These are phyloP conservation scores for Sisyra nigra DNA, from an alignment of 2,888 invertebrate genomes.

Conservation along the genomic window DNA sequence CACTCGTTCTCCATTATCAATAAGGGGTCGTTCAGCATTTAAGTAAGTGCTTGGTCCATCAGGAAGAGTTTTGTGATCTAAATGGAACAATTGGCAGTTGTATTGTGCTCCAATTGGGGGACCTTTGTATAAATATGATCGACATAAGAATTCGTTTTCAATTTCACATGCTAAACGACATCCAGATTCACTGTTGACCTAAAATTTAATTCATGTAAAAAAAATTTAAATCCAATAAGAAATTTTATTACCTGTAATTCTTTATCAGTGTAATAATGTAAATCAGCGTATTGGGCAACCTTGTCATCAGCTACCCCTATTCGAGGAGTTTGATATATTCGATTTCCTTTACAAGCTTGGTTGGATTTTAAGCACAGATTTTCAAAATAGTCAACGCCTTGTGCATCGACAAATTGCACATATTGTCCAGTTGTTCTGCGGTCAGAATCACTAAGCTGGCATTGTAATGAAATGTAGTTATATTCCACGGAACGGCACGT, in stretches of 20 bases:
- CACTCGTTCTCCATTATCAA: conserved; percentile 80
- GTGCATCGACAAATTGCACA: conserved; percentile 80
- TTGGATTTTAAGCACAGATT: conserved; percentile 79
- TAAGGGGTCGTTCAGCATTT: conserved; percentile 75
- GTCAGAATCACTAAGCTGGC: conserved; percentile 81
- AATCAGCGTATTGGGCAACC: conserved; percentile 78
- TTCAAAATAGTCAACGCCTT: conserved; percentile 72
- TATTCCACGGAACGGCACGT: conserved; percentile 85
- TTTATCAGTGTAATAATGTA: conserved; percentile 88
- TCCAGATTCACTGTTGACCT: conserved; percentile 76
- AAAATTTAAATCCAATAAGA: neutral
- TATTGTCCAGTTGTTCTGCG: conserved; percentile 74
- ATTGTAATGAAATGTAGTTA: conserved; percentile 83
- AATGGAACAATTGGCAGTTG: conserved; percentile 83
- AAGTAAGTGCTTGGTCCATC: conserved; percentile 85
- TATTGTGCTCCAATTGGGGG: conserved; percentile 56
- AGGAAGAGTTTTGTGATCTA: conserved; percentile 82
- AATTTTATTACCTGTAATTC: conserved; percentile 55
- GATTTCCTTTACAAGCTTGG: conserved; percentile 73
- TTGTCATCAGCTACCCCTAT: conserved; percentile 84
- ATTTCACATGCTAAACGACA: conserved; percentile 83
- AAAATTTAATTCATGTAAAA: conserved; percentile 1
- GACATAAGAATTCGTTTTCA: conserved; percentile 83
- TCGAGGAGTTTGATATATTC: conserved; percentile 64
- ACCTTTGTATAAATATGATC: conserved; percentile 59